Percentiles rank a stretch among this genome's conserved stretches.
These are phyloP conservation scores for Oreochromis spilurus DNA, from an alignment of 2,113 vertebrate species.

Conservation along the genomic window DNA sequence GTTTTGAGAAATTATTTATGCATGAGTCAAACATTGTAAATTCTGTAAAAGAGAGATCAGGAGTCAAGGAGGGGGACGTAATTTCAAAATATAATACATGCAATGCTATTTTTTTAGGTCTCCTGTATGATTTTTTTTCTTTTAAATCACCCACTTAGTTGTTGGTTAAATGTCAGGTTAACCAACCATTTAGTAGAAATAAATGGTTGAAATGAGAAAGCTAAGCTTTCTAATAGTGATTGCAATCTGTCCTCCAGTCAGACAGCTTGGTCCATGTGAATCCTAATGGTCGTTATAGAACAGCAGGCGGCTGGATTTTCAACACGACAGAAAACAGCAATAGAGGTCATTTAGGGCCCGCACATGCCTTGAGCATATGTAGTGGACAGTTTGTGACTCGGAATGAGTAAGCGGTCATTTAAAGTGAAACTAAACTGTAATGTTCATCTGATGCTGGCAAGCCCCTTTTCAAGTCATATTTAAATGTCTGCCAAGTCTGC, in stretches of 20 bases:
- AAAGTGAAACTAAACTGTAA: conserved; percentile 4
- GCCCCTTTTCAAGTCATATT: background rate
- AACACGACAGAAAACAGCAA: conserved; percentile 47
- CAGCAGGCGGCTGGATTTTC: conserved; percentile 30
- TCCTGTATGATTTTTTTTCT: background rate
- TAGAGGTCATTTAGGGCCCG: conserved; percentile 55
- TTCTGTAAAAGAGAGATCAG: background rate
- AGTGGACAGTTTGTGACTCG: conserved; percentile 21
- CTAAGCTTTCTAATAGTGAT: conserved; percentile 11
- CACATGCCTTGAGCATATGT: conserved; percentile 26
- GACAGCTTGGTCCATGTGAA: conserved; percentile 8
- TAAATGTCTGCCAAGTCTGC: background rate
- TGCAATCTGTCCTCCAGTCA: conserved; percentile 23
- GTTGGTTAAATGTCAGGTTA: conserved; percentile 30
- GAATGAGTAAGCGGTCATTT: conserved; percentile 41
- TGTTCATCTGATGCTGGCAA: background rate
- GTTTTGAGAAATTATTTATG: background rate
- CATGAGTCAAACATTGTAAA: background rate
- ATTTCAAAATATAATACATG: background rate
- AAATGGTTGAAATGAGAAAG: background rate
- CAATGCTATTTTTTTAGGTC: background rate
- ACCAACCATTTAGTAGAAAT: background rate
- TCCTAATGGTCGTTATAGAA: conserved; percentile 34
- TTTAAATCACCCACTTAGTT: conserved; percentile 19
- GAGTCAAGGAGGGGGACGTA: background rate